Evolutionary conservation across 1,140 invertebrate genomes (phyloP).

Genomic region (Notospermus geniculatus): DNA sequence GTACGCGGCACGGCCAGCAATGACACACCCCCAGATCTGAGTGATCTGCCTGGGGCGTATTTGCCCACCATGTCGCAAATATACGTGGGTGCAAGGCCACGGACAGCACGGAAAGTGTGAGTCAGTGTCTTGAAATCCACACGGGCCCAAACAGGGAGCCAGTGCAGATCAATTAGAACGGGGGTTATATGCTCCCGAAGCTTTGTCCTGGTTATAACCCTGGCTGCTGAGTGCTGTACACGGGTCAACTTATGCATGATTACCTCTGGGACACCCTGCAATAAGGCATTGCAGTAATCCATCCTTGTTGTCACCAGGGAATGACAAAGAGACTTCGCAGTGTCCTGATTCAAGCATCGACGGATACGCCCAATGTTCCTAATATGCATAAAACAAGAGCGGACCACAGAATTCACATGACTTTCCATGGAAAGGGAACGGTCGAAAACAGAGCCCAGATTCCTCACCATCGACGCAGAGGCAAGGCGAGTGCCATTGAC

Average conservation of each 20-base stretch:
- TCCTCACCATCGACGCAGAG: background rate
- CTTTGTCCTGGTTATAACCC: constrained; percentile 14
- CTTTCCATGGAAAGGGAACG: background rate
- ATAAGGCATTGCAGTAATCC: constrained; percentile 9
- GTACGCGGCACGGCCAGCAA: too few species aligned
- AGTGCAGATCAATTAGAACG: constrained; percentile 9
- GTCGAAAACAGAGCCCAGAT: constrained; percentile 1
- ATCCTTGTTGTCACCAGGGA: background rate
- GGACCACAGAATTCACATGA: background rate
- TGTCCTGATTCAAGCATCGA: background rate
- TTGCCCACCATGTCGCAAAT: background rate
- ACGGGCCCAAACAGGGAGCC: constrained; percentile 3
- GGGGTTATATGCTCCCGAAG: constrained; percentile 6
- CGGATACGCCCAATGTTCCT: constrained; percentile 9
- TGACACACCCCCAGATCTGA: too few species aligned
- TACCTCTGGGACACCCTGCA: background rate
- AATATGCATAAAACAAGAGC: background rate
- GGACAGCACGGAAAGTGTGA: background rate
- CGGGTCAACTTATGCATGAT: background rate
- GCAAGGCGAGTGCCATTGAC: background rate
- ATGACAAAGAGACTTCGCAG: background rate
- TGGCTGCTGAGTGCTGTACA: background rate
- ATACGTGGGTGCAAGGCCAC: background rate
- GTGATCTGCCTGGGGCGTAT: background rate
- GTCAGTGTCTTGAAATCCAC: background rate